Base-by-base conservation (phyloP, 2,797 vertebrate genomes). In the Poeciliopsis paucimaculata region DNA sequence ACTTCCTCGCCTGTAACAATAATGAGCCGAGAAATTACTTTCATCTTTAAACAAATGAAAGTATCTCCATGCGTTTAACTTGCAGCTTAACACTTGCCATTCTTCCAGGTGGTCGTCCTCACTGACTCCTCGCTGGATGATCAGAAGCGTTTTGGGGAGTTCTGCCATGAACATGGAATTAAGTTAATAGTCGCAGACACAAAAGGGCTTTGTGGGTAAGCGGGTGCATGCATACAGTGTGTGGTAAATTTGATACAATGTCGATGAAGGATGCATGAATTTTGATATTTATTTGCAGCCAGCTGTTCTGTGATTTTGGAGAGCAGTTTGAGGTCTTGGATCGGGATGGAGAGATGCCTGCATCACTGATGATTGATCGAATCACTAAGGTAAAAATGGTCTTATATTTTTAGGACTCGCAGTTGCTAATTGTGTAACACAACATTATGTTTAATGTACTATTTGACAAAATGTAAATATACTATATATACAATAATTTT, bases 231-330 rank as follows among this genome's bases (percentile, higher is more conserved):
- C 18, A 43, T 23, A 47, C 28, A 55, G 41, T 76, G 2, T 12
- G 15, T 55, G 11, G 11, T 18, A 1, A 1, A 60, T 23, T 28
- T 7, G 26, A 15, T 47, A 49, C 31, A 45, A 4, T 4, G 26
- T 5, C 1, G 0, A 53, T 51, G 1, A 41, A 31, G 75, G 6
- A 64, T 10, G 7, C 28, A 2, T 72, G 36, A 84, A 57, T 26
- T 1, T 28, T 6, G n/a, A 73, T 72, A 0, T 80, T 79, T 5
- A 0, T 62, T 85, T 90, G 72, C 88, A 99, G 98, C 60, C 97
- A 98, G 89, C 26, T 98, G 57, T 99, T 99, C 89, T 98, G 97
- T 88, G 98, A 99, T 92, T 98, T 98, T 0, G 98, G 98, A 9
- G 89, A 97, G 55, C 8, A 0, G 8, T 98, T 98, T 77, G 77